Evolutionary conservation across 2,797 vertebrate genomes (phyloP).

Genomic region (Hybognathus amarus): DNA sequence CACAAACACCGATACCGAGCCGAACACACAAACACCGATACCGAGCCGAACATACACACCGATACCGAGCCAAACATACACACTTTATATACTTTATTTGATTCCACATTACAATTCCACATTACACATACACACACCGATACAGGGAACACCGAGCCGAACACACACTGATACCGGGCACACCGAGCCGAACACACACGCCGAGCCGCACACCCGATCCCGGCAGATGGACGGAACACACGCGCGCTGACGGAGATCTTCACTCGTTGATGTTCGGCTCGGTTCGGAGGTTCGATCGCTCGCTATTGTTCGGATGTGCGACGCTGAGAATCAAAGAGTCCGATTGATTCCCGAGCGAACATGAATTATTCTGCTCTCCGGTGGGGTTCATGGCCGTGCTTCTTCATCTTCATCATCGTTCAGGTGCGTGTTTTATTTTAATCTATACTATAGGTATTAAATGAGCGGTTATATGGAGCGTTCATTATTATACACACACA

Average conservation of each 20-base stretch:
- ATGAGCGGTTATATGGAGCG: not conserved
- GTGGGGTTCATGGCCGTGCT: slow-evolving; percentile 3
- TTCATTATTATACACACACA: not conserved
- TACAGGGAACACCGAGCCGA: too few relatives aligned
- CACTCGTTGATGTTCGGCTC: slow-evolving; percentile 16
- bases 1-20: too few relatives aligned
- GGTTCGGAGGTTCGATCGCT: slow-evolving; percentile 62
- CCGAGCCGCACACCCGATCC: slow-evolving; percentile 34
- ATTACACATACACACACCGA: too few relatives aligned
- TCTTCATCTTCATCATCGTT: slow-evolving; percentile 44
- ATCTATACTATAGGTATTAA: not conserved
- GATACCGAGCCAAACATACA: too few relatives aligned
- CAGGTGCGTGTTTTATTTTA: slow-evolving; percentile 68
- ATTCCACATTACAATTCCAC: too few relatives aligned
- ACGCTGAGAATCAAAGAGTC: slow-evolving; percentile 58
- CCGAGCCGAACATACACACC: too few relatives aligned
- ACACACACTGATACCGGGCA: too few relatives aligned
- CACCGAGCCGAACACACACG: too few relatives aligned
- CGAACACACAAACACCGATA: too few relatives aligned
- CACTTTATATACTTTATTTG: too few relatives aligned
- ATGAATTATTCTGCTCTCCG: slow-evolving; percentile 39
- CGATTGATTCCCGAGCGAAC: slow-evolving; percentile 44
- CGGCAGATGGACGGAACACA: slow-evolving; percentile 44
- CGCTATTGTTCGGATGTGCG: slow-evolving; percentile 80
- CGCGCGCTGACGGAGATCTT: slow-evolving; percentile 23